phyloP scores from a whole-genome alignment of 2,888 invertebrate genomes.

The Lochmaea capreae region DNA sequence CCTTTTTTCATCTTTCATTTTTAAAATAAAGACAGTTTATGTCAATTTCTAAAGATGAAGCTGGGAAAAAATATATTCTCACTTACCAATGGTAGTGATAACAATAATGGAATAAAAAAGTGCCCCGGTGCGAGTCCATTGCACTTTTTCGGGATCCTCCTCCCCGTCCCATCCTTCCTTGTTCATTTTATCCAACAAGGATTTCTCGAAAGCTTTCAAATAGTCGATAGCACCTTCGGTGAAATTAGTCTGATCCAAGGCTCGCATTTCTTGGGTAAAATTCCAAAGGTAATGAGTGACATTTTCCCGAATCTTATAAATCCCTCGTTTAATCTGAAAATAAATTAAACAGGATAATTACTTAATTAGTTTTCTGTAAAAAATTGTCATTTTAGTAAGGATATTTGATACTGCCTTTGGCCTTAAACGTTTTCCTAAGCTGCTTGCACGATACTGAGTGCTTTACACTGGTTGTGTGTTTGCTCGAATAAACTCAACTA shows the following conservation, averaged over 20 bases:
- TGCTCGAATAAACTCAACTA: too few species aligned
- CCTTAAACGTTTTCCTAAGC: too few species aligned
- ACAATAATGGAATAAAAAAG: constrained; percentile 96
- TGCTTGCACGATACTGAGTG: too few species aligned
- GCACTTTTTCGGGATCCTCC: constrained; percentile 68
- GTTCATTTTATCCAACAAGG: constrained; percentile 85
- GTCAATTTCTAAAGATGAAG: neutral
- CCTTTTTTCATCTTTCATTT: too few species aligned
- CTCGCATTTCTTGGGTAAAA: constrained; percentile 72
- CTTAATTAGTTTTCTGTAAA: too few species aligned
- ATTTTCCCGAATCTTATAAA: constrained; percentile 77
- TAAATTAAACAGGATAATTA: neutral
- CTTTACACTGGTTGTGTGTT: too few species aligned
- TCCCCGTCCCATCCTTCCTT: constrained; percentile 92
- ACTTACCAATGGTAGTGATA: constrained; percentile 94
- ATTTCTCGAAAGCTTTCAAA: constrained; percentile 74
- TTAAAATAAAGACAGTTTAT: too few species aligned
- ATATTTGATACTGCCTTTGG: too few species aligned
- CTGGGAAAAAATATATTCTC: neutral
- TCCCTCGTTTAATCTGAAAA: constrained; percentile 80
- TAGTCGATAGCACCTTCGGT: constrained; percentile 74
- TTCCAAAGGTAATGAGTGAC: constrained; percentile 85
- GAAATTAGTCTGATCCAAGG: constrained; percentile 84
- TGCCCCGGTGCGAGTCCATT: constrained; percentile 91
- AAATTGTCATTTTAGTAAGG: too few species aligned